Evolutionary conservation across 2,888 invertebrate species (phyloP).

Genomic region (Lithodes maja): DNA sequence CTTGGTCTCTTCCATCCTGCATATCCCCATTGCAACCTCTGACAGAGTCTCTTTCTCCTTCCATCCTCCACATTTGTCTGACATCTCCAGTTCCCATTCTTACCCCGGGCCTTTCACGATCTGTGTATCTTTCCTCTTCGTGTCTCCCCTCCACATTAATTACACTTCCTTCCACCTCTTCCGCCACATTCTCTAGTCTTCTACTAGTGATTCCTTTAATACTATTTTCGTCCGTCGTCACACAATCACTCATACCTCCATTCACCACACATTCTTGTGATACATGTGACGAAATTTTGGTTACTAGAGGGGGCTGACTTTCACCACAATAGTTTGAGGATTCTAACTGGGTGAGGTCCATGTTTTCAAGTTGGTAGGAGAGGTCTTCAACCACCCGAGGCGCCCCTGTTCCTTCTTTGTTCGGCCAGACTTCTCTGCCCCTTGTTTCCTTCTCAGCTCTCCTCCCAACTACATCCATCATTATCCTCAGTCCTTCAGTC

Average conservation of each 20-base stretch:
- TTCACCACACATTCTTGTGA: not conserved
- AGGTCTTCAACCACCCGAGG: too few species aligned
- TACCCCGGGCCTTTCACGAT: not conserved
- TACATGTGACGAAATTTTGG: not conserved
- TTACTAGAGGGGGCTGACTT: not conserved
- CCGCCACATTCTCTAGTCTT: not conserved
- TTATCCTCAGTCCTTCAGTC: too few species aligned
- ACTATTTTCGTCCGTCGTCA: too few species aligned
- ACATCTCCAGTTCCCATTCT: not conserved
- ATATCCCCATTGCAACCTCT: too few species aligned
- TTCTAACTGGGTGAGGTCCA: not conserved
- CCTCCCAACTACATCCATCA: too few species aligned
- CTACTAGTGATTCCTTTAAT: too few species aligned
- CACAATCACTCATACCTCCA: not conserved
- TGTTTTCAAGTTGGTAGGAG: too few species aligned
- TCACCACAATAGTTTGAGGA: not conserved
- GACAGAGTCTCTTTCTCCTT: too few species aligned
- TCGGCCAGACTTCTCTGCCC: not conserved
- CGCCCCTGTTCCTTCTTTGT: constrained; percentile 3
- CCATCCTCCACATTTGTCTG: too few species aligned
- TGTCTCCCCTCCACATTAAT: not conserved
- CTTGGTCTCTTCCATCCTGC: too few species aligned
- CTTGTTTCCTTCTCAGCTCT: not conserved
- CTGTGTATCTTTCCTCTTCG: not conserved
- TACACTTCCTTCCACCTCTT: not conserved